Evolutionary conservation across 2,797 vertebrate genomes (phyloP), one percentile per base, ranked within the genome.

Genomic region (Mergus octosetaceus): DNA sequence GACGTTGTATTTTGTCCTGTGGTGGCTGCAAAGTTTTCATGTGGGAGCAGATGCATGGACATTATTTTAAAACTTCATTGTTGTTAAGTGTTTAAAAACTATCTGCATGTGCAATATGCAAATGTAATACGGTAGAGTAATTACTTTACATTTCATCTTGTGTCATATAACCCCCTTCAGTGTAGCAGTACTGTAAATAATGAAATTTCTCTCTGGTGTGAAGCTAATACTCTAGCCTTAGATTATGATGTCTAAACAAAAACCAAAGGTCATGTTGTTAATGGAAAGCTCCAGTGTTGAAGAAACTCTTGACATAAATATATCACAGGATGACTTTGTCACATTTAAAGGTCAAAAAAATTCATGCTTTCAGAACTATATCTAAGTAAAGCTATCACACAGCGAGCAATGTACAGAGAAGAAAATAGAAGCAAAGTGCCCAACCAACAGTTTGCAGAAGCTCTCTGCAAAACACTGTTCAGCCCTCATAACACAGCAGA

Each of bases 281-380:
- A 58, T 57, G 39, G 64, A 87, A 94, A 90, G 49, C 21, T 72
- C 58, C 34, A 72, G 25, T 38, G 18, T 11, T 61, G 56, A 86
- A 86, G 85, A 51, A 68, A 2, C 12, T 25, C 28, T 28, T 84
- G 20, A 93, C 49, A 60, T 57, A 70, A 61, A 85, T 64, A 49
- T 17, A 78, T 58, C 38, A 41, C 39, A 80, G 7, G 20, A 64
- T 73, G 32, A 88, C 47, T 76, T 81, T 65, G 43, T 61, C 39
- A 57, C 53, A 88, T 86, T 72, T 88, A 91, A 92, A 87, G 43
- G 28, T 71, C 54, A 96, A 96, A 95, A 83, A 96, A 94, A 96
- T 78, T 94, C 54, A 84, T n/a, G 60, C 56, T 78, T 92, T 83
- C 81, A 79, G 87, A 97, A 90, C 57, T 71, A 69, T 45, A 86